A percentile compares a stretch with the other conserved stretches of the same genome.
Evolutionary conservation across 2,797 vertebrate species (phyloP).

Genomic region (Phylloscopus collybita): DNA sequence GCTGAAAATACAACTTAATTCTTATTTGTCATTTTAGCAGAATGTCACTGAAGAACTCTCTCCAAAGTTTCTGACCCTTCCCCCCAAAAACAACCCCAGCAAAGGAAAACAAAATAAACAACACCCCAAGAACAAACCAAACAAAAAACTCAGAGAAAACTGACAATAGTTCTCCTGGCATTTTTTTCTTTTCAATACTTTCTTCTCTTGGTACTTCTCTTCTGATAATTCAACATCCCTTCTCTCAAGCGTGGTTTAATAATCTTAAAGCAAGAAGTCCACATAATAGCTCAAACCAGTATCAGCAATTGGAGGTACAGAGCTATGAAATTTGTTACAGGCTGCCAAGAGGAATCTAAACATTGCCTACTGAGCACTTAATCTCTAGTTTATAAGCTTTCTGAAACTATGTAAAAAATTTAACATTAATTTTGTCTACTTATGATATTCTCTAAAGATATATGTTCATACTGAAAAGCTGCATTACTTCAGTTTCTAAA

Average conservation of each 20-base stretch:
- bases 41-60: not conserved
- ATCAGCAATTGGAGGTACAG: not conserved
- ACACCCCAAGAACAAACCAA: not conserved
- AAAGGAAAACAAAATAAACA: not conserved
- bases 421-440: not conserved
- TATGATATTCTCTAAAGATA: not conserved
- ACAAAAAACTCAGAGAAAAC: not conserved
- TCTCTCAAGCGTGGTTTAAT: not conserved
- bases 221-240: not conserved
- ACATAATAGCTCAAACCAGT: not conserved
- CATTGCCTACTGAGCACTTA: not conserved
- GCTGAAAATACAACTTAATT: not conserved
- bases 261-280: not conserved
- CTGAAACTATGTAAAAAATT: not conserved
- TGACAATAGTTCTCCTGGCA: not conserved
- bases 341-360: not conserved
- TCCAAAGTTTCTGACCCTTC: not conserved
- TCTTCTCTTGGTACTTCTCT: not conserved
- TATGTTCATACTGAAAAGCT: not conserved
- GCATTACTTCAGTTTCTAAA: not conserved
- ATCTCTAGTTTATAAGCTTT: not conserved
- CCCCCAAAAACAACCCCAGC: not conserved
- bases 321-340: not conserved
- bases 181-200: not conserved
- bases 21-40: not conserved